Percentiles rank a stretch among this genome's conserved stretches.
These are phyloP conservation scores for Catharus fuscescens DNA, from an alignment of 2,113 vertebrate species.

Conservation along the genomic window DNA sequence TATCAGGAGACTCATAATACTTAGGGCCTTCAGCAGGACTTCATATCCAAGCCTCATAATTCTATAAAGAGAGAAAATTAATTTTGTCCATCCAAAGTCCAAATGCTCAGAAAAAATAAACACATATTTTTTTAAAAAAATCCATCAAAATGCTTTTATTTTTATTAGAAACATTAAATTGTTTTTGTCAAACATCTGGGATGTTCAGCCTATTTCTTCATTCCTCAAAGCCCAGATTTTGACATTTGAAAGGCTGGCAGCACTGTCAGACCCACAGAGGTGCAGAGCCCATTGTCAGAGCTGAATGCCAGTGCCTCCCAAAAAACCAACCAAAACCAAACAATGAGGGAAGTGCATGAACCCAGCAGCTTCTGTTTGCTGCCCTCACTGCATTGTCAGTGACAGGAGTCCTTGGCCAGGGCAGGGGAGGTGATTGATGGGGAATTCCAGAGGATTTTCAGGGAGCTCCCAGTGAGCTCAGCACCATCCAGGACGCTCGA, in stretches of 20 bases:
- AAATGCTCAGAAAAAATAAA: not conserved
- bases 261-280: not conserved
- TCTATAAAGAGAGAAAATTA: not conserved
- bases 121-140: not conserved
- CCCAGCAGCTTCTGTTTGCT: not conserved
- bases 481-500: accelerated
- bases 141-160: not conserved
- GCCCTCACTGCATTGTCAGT: accelerated
- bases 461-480: not conserved
- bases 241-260: not conserved
- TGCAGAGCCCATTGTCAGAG: not conserved
- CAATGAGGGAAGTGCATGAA: not conserved
- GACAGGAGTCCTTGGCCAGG: not conserved
- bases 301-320: not conserved
- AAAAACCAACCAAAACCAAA: not conserved
- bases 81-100: accelerated
- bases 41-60: not conserved
- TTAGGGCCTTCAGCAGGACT: not conserved
- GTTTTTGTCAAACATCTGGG: not conserved
- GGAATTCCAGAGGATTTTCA: not conserved
- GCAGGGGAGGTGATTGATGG: not conserved
- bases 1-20: not conserved
- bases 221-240: not conserved
- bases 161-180: not conserved
- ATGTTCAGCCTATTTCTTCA: not conserved